Base-by-base conservation (phyloP, 2,113 vertebrate species). In the Megaceryle maxima region DNA sequence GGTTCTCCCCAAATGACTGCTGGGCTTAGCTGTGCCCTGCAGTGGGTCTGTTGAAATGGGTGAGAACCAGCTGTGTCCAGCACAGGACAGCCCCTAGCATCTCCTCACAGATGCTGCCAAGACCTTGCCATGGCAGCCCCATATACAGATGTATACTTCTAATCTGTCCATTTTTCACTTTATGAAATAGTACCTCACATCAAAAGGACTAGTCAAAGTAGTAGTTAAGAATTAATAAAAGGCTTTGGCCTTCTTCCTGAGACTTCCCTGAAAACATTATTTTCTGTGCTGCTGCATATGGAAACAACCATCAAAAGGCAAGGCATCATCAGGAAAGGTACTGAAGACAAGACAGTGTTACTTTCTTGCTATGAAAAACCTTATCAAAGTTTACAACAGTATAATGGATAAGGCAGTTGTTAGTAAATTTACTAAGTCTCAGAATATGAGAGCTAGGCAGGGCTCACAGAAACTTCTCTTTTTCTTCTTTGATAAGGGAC, bases 1-100 rank as follows among this genome's bases (percentile, higher is more conserved):
- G 51, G 22, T 59, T 87, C 29, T 60, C 11, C n/a, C 11, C 10
- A 33, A 11, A 18, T 25, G 35, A 5, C 60, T 75, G 41, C 22
- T 29, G 83, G 59, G 37, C 21, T 74, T 17, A 44, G 15, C 31
- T 37, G 25, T 84, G 50, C 7, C 33, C 35, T 74, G 69, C 35
- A 28, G 16, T 21, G 31, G 18, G 13, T 57, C 46, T 60, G 13
- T 16, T 74, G 85, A 26, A 75, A 31, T 35, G 3, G 5, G 10
- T 12, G 25, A 5, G 12, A 44, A 63, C 39, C 3, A 2, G 33
- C 29, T 29, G 2, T 75, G 50, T 48, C 50, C 0, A 0, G 56
- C 73, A 28, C 29, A 14, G 69, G 39, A 21, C 43, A 84, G 31
- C 35, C 43, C 18, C 10, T 68, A 6, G 9, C 22, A n/a, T 62